Base-by-base conservation (phyloP, 2,797 vertebrate genomes). In the Chrosomus eos region DNA sequence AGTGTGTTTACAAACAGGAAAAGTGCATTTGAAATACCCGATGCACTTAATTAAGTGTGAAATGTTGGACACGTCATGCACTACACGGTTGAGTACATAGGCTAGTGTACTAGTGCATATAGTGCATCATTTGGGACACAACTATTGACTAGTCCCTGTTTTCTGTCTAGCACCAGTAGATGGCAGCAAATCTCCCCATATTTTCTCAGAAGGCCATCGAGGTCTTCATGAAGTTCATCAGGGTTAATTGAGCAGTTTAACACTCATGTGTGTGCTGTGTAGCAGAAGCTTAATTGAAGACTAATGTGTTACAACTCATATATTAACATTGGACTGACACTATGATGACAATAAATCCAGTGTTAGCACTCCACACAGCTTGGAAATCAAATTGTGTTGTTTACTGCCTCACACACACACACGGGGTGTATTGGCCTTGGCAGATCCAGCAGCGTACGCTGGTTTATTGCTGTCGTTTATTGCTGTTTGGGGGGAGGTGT, bases 401-500 rank as follows among this genome's bases (percentile, higher is more conserved):
- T 90, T 58, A 90, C 51, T 83, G 60, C 51, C 43, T 40, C 60
- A 18, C 64, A 11, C 64, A 11, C 70, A 78, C 10, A 45, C 21
- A 33, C n/a, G n/a, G 3, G n/a, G 62, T 55, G 36, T 40, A 31
- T 53, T 74, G 60, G 77, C 70, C 78, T 81, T 73, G 58, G 48
- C 43, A 67, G 58, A 19, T 40, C 51, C 26, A 60, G 55, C 58
- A 80, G 31, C n/a, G 8, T 48, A 48, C 36, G 5, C 18, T 80
- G 40, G 58, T 85, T 81, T 85, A 85, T 85, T 81, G 70, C 68
- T 14, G 6, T 43, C 58, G 21, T 66, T 85, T 72, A 78, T 26
- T 64, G 31, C 40, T 48, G 55, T 73, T 62, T 58, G 58, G 58
- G 33, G 43, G 9, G 26, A 48, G 23, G 45, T 48, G 45, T 36